Evolutionary conservation across 1,140 invertebrate species (phyloP).

Genomic region (Sarcophaga bullata): DNA sequence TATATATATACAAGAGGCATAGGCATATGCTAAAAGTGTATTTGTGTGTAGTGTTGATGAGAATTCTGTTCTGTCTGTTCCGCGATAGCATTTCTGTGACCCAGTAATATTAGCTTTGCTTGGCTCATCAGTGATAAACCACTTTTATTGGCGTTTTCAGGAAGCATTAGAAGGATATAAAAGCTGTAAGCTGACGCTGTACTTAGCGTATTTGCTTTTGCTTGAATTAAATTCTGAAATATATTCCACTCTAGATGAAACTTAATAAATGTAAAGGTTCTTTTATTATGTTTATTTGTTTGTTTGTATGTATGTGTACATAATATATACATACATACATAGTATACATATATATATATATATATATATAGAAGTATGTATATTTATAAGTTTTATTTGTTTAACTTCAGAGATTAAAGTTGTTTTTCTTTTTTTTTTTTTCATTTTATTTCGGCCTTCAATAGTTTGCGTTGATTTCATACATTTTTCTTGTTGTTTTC

Average conservation of each 20-base stretch:
- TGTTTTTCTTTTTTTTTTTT: neutral
- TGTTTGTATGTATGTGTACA: neutral
- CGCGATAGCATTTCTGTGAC: neutral
- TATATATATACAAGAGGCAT: neutral
- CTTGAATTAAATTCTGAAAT: neutral
- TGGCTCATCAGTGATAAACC: conserved; percentile 32
- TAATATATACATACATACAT: too few species aligned
- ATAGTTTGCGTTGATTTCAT: neutral
- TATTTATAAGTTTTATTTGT: neutral
- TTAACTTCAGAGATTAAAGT: conserved; percentile 10
- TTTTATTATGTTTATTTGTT: neutral
- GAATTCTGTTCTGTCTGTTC: neutral
- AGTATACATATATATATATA: too few species aligned
- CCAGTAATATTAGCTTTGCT: conserved; percentile 13
- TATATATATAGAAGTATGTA: too few species aligned
- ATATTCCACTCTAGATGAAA: neutral
- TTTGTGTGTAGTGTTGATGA: neutral
- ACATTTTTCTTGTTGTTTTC: neutral
- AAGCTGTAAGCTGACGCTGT: neutral
- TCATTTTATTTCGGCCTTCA: neutral
- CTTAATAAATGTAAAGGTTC: conserved; percentile 1
- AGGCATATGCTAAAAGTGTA: too few species aligned
- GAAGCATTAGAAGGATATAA: neutral
- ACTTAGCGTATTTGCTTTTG: too few species aligned
- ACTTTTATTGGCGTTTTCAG: conserved; percentile 23